Base-by-base conservation (phyloP, 2,797 vertebrate genomes). In the Helostoma temminkii region DNA sequence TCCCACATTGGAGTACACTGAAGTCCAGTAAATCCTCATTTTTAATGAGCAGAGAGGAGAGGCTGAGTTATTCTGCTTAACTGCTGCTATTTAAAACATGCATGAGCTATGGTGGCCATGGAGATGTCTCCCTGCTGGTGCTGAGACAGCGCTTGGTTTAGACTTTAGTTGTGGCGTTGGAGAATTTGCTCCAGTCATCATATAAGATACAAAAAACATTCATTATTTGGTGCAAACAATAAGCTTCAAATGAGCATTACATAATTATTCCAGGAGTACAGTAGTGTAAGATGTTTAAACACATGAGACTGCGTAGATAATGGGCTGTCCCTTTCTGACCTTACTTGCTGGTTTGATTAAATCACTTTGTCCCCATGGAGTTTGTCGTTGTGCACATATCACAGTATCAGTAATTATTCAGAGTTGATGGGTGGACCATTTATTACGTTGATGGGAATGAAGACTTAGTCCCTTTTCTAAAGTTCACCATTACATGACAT, bases 341-440 rank as follows among this genome's bases (percentile, higher is more conserved):
- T 36, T 47, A 39, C 28, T 66, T n/a, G 21, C 19, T 71, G 59
- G 18, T 81, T 54, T 77, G 46, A 78, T 72, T 70, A 73, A 52
- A 66, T 66, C 21, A 24, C n/a, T 48, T 68, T 63, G 39, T 75
- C 78, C 56, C 62, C 26, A 45, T 53, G 28, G 62, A 78, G 43
- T 78, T 75, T 76, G 66, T 74, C 59, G 71, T 74, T 59, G 54
- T 53, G 59, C 43, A 67, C 49, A 67, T 49, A 63, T 65, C 58
- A 66, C 41, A 61, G 63, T 67, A 75, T 75, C 63, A 61, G 64
- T 69, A 71, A 76, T 86, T 76, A 71, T 81, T 74, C 69, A 59
- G 46, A 62, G 73, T 12, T 71, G 67, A 82, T 62, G 39, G 54
- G 46, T 57, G 65, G 22, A 59, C 19, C 59, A 69, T 86, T 83